Percentiles rank a stretch among this genome's conserved stretches.
These are phyloP conservation scores for Acrobasis suavella DNA, from an alignment of 2,888 invertebrate genomes.

Conservation along the genomic window DNA sequence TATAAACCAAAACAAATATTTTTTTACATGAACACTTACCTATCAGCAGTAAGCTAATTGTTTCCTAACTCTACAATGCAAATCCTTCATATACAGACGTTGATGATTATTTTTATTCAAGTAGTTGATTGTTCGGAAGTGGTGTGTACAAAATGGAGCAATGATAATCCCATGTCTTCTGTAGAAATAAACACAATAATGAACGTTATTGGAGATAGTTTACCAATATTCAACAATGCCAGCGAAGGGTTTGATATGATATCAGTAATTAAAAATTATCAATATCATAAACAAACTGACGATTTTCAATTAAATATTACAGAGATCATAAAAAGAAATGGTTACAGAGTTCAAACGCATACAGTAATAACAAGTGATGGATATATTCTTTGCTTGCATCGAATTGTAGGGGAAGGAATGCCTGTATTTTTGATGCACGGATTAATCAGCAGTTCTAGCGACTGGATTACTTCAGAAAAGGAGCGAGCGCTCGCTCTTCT, in stretches of 20 bases:
- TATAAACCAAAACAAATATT: too few species aligned
- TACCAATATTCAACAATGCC: neutral
- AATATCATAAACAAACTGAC: too few species aligned
- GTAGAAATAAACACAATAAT: neutral
- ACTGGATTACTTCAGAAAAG: slow-evolving; percentile 85
- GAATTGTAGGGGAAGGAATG: slow-evolving; percentile 34
- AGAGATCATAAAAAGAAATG: neutral
- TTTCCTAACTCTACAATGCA: neutral
- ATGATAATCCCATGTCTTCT: neutral
- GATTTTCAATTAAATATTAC: neutral
- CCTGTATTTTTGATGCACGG: slow-evolving; percentile 89
- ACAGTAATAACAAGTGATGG: slow-evolving; percentile 36
- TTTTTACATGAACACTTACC: too few species aligned
- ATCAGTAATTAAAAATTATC: too few species aligned
- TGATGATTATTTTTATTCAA: neutral
- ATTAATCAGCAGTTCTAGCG: slow-evolving; percentile 85
- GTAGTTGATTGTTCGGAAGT: neutral
- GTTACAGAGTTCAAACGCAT: slow-evolving; percentile 10
- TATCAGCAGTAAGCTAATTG: too few species aligned
- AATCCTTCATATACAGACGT: neutral
- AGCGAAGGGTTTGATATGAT: neutral
- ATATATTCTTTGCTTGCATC: slow-evolving; percentile 34
- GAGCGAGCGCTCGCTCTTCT: slow-evolving; percentile 80
- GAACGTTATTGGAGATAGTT: neutral
- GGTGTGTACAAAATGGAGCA: neutral